Evolutionary conservation across 2,888 invertebrate species (phyloP), one percentile per base, ranked within the genome.

Genomic region (Griposia aprilina): DNA sequence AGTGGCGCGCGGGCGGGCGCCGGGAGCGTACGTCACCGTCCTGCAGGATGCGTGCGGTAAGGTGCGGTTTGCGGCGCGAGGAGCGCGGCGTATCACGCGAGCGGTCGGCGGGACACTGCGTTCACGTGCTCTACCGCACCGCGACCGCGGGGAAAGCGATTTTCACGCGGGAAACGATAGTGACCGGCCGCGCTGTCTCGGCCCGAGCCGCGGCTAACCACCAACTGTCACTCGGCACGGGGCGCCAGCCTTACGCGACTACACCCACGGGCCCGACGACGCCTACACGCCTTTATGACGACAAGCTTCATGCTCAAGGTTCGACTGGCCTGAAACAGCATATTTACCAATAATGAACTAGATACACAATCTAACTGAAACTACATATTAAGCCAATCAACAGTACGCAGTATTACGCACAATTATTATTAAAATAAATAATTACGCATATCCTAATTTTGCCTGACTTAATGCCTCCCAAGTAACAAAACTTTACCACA

Each of bases 61-160:
- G 88, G 91, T 85, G 90, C 87, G 90, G 91, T 89, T 84, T 89
- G 90, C 84, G 90, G 92, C 82, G 90, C 91, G 91, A 91, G 89
- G 92, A 90, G 94, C 95, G 96, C 95, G 96, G 95, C 95, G 96
- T 94, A 93, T 95, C 96, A 94, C 95, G 95, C 96, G 95, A 95
- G 96, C 96, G 96, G 96, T 93, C 95, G 96, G 91, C 94, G 95
- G 96, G 96, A 96, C 96, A 97, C 96, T 97, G 96, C 94, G 95
- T 93, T 95, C 96, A 96, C 96, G 96, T 96, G 96, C 92, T 93
- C 90, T 88, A 88, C 90, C 90, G 90, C 92, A 90, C 92, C 91
- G 92, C 94, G 92, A 92, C 92, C 94, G 95, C 95, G 94, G 95
- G 96, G 96, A 96, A 96, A 96, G 95, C 96, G 94, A 92, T 97